Percentiles rank a stretch among this genome's conserved stretches.
Evolutionary conservation across 1,140 invertebrate genomes (phyloP).

Genomic region (Penaeus japonicus): DNA sequence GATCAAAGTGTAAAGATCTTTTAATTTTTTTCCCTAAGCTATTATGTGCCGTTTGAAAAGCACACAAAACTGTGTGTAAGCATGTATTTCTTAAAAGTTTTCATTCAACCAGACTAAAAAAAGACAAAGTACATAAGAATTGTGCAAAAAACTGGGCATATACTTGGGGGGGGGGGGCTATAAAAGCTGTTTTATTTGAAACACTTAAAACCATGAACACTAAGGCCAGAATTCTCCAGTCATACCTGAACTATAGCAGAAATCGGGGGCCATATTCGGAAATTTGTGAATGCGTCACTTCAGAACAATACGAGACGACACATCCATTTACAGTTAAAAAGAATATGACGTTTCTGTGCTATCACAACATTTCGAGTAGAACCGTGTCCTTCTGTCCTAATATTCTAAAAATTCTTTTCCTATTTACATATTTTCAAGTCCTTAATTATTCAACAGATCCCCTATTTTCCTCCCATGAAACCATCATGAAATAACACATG

Average conservation of each 20-base stretch:
- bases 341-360: not conserved
- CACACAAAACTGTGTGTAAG: not conserved
- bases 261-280: not conserved
- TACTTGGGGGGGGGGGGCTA: slow-evolving; percentile 10
- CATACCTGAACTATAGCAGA: not conserved
- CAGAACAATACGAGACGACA: not conserved
- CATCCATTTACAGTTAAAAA: not conserved
- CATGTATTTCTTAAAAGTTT: not conserved
- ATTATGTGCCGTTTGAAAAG: not conserved
- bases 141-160: slow-evolving; percentile 23
- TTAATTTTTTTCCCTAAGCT: not conserved
- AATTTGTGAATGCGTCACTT: too few relatives aligned
- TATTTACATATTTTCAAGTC: slow-evolving; percentile 16
- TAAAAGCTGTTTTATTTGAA: slow-evolving; percentile 21
- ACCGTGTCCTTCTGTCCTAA: slow-evolving; percentile 9
- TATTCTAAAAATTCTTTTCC: not conserved
- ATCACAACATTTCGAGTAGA: slow-evolving; percentile 7
- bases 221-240: slow-evolving; percentile 8
- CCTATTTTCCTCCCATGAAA: not conserved
- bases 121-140: slow-evolving; percentile 12
- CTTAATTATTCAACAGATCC: slow-evolving; percentile 1
- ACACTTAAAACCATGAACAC: slow-evolving; percentile 26
- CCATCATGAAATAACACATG: not conserved
- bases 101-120: slow-evolving; percentile 26
- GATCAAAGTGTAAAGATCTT: not conserved